Base-by-base conservation (phyloP, 1,140 invertebrate genomes). In the Zophobas atratus region DNA sequence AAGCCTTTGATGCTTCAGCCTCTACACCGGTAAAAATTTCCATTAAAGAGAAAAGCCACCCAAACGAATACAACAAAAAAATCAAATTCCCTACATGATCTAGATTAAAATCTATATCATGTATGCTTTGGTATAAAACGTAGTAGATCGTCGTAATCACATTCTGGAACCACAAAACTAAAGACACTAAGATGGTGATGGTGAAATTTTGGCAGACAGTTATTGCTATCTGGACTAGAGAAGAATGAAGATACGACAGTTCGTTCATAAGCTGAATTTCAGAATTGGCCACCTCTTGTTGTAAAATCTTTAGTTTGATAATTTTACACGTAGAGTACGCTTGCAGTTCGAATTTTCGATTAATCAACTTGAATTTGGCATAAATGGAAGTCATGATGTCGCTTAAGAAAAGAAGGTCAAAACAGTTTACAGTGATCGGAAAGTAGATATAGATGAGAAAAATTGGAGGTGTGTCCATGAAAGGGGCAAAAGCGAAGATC, bases 1-100 rank as follows among this genome's bases (percentile, higher is more conserved):
- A 79, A 2, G 71, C 55, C 6, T 77, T 78, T 74, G 8, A 36
- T 20, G 38, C 56, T 39, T 60, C 8, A 60, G 8, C 34, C 34
- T 60, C 8, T 20, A 46, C 43, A 46, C 43, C 3, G 8, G 43
- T 46, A 46, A 46, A 46, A 0, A 3, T 46, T 8, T 46, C 43
- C 8, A 46, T 46, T 8, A 46, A 46, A 46, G 8, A 3, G 43
- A 46, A 46, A 46, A 46, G 43, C 43, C 43, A 46, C 3, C 43
- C 3, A 8, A 46, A 46, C 43, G 8, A 8, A 8, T 46, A 46
- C 3, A 46, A 46, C 3, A 8, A 4, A 8, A 46, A 46, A 46
- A 46, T 46, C 20, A 20, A 20, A 20, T 20, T 20, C 20, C 20
- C 20, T 20, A 20, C 20, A 20, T 20, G 20, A 20, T 20, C 20